These are phyloP conservation scores for Drosophila miranda DNA, from an alignment of 1,140 invertebrate species.

Conservation along the genomic window DNA sequence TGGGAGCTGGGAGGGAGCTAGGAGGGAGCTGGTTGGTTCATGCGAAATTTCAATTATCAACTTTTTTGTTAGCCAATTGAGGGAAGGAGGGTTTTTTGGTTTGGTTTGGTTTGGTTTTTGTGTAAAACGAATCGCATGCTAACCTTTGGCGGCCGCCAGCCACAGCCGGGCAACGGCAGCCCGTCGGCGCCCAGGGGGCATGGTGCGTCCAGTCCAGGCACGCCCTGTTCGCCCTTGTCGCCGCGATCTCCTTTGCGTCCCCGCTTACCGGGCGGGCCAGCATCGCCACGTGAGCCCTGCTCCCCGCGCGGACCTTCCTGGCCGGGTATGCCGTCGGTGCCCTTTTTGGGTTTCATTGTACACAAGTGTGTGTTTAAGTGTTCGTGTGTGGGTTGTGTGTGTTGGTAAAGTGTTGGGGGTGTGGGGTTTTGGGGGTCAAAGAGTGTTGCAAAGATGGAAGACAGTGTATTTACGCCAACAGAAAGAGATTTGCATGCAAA, in stretches of 20 bases:
- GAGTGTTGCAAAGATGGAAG: slow-evolving; percentile 33
- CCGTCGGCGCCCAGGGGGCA: slow-evolving; percentile 97
- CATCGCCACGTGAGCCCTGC: slow-evolving; percentile 93
- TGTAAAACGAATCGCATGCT: slow-evolving; percentile 60
- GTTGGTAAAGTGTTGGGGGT: slow-evolving; percentile 12
- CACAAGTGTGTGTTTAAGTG: slow-evolving; percentile 16
- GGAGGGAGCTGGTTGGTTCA: slow-evolving; percentile 23
- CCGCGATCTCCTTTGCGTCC: slow-evolving; percentile 95
- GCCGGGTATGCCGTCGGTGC: slow-evolving; percentile 95
- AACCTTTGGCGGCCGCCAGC: slow-evolving; percentile 94
- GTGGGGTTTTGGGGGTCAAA: slow-evolving; percentile 18
- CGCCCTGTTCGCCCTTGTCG: slow-evolving; percentile 94
- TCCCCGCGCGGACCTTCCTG: slow-evolving; percentile 92
- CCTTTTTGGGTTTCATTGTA: slow-evolving; percentile 84
- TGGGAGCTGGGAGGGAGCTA: too few species aligned
- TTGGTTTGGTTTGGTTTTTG: background rate
- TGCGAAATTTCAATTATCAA: slow-evolving; percentile 53
- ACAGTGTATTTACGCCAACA: slow-evolving; percentile 56
- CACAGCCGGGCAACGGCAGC: slow-evolving; percentile 96
- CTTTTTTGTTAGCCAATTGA: slow-evolving; percentile 48
- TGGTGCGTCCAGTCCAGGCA: slow-evolving; percentile 97
- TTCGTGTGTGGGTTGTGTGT: slow-evolving; percentile 10
- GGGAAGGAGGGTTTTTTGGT: background rate
- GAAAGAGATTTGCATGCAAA: slow-evolving; percentile 63
- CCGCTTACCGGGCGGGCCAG: slow-evolving; percentile 92